These are phyloP conservation scores for Sarcophaga rosellei DNA, from an alignment of 2,888 invertebrate species.

Conservation along the genomic window DNA sequence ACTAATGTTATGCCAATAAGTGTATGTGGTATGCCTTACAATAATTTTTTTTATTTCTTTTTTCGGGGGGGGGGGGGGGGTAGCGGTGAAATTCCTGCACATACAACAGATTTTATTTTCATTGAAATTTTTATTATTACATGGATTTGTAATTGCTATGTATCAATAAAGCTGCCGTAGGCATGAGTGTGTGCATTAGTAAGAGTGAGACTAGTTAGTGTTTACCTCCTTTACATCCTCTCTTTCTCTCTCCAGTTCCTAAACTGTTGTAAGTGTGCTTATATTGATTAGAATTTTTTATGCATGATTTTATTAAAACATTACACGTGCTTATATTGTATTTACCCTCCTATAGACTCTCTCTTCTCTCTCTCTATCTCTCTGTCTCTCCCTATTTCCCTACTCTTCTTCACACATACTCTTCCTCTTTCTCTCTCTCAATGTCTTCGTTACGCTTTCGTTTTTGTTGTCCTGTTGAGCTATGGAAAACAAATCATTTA, in stretches of 20 bases:
- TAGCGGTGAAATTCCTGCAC: too few relatives aligned
- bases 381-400: neutral
- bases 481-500: neutral
- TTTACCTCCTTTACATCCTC: neutral
- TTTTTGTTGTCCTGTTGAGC: too few relatives aligned
- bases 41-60: too few relatives aligned
- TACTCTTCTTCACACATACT: neutral
- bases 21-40: too few relatives aligned
- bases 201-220: neutral
- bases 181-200: neutral
- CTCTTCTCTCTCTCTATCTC: neutral
- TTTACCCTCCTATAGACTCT: neutral
- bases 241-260: neutral
- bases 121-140: too few relatives aligned
- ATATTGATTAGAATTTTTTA: conserved; percentile 51
- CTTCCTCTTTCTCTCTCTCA: neutral
- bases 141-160: too few relatives aligned
- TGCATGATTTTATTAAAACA: conserved; percentile 51
- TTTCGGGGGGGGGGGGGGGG: too few relatives aligned
- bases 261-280: conserved; percentile 21
- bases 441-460: neutral
- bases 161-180: neutral
- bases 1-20: too few relatives aligned
- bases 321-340: conserved; percentile 39
- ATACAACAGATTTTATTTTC: too few relatives aligned